phyloP scores from a whole-genome alignment of 2,113 vertebrate species.

The Cranoglanis bouderius region DNA sequence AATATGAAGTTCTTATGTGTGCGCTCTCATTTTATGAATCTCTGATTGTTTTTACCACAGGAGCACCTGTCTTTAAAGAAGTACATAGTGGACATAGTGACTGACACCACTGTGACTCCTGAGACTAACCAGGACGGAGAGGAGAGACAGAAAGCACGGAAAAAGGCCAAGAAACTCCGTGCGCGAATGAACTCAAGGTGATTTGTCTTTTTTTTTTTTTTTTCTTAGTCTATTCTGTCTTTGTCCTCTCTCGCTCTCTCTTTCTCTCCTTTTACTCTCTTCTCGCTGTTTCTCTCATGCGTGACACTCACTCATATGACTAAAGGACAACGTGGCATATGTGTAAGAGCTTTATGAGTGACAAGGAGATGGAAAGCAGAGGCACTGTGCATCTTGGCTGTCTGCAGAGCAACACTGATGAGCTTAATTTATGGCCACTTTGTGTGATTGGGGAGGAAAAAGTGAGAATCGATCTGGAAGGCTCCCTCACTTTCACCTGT shows the following conservation, averaged over 20 bases:
- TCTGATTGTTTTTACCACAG: slow-evolving; percentile 67
- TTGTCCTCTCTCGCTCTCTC: not conserved
- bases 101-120: slow-evolving; percentile 80
- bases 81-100: slow-evolving; percentile 91
- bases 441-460: slow-evolving; percentile 94
- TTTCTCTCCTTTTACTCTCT: not conserved
- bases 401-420: slow-evolving; percentile 86
- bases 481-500: slow-evolving; percentile 85
- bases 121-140: slow-evolving; percentile 86
- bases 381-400: slow-evolving; percentile 82
- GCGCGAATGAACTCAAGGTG: slow-evolving; percentile 96
- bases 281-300: slow-evolving; percentile 17
- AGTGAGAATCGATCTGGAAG: slow-evolving; percentile 84
- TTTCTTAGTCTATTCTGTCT: not conserved
- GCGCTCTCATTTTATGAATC: not conserved
- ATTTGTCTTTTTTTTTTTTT: slow-evolving; percentile 5
- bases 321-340: slow-evolving; percentile 55
- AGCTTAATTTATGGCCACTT: slow-evolving; percentile 98
- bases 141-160: slow-evolving; percentile 90
- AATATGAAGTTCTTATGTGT: not conserved
- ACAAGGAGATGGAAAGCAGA: slow-evolving; percentile 72
- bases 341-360: slow-evolving; percentile 64
- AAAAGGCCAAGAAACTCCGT: slow-evolving; percentile 94
- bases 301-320: slow-evolving; percentile 42
- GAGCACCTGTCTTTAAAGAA: slow-evolving; percentile 97